Evolutionary conservation across 2,113 vertebrate genomes (phyloP), one percentile per base, ranked within the genome.

Genomic region (Leucosticte australis): DNA sequence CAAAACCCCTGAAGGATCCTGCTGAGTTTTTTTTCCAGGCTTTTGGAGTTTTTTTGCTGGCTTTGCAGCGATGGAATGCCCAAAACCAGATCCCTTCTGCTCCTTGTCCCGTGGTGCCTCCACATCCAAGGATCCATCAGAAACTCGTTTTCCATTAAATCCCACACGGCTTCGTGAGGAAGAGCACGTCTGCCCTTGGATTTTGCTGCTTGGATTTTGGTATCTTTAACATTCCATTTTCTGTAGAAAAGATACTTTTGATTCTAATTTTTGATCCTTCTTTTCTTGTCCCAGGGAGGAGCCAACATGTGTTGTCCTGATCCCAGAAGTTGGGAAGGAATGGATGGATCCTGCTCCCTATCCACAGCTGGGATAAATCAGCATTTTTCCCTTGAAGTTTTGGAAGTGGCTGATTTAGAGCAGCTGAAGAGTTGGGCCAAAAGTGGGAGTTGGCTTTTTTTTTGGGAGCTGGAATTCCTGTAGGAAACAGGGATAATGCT

Each of bases 341-440:
- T 9, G 57, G 90, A 42, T 47, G 68, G 62, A 47, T 82, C 87
- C 92, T 39, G 82, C 83, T 92, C 85, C 35, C 3, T 59, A 44
- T 22, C 70, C 94, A 49, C 88, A 71, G 86, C 93, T 73, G 91
- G 63, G 41, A 95, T 35, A 52, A 59, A 92, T 86, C 96, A 62
- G 10, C 46, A 7, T 41, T 89, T 75, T 65, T 30, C 50, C 86
- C 83, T 89, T 53, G 76, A 89, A 90, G 41, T 83, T 42, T 57
- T 80, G 63, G 49, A 86, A 64, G 52, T 30, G 50, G 6, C 55
- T 78, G 94, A 94, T 94, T 80, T 28, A 77, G 87, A 95, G 79
- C 94, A 77, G 83, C 63, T 60, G 59, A 64, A 57, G 28, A 28
- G 6, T 3, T 62, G 67, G n/a, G 65, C 46, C n/a, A 57, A 92